phyloP scores from a whole-genome alignment of 2,113 vertebrate genomes.

The Nettapus auritus region DNA sequence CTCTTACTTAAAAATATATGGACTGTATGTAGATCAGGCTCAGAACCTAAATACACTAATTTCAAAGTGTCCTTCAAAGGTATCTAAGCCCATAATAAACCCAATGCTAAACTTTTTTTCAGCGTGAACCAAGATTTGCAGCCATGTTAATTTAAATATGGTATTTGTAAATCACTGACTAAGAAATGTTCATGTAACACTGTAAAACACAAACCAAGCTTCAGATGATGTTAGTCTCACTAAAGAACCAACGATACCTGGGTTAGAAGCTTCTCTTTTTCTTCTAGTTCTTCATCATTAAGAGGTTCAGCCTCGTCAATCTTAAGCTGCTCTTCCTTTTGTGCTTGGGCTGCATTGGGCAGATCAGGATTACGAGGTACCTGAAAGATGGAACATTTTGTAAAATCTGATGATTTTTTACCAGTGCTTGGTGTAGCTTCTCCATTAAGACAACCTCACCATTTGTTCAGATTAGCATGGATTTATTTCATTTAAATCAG shows the following conservation, averaged over 20 bases:
- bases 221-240: neutral
- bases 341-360: conserved; percentile 91
- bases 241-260: conserved; percentile 80
- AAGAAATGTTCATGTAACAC: rapidly evolving
- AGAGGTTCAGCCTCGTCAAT: conserved; percentile 97
- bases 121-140: neutral
- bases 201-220: neutral
- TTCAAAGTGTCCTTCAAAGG: rapidly evolving
- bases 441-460: neutral
- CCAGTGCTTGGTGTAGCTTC: neutral
- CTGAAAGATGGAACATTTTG: conserved; percentile 71
- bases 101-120: neutral
- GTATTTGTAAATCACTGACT: rapidly evolving
- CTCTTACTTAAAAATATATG: neutral
- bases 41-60: neutral
- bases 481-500: neutral
- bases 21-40: rapidly evolving
- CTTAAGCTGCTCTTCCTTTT: conserved; percentile 97
- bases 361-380: conserved; percentile 96
- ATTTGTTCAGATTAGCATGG: neutral
- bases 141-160: neutral
- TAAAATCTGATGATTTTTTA: neutral
- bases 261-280: conserved; percentile 96
- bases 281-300: conserved; percentile 95
- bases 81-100: neutral